phyloP scores from a whole-genome alignment of 2,888 invertebrate species.

The Macrostomum cliftonense region DNA sequence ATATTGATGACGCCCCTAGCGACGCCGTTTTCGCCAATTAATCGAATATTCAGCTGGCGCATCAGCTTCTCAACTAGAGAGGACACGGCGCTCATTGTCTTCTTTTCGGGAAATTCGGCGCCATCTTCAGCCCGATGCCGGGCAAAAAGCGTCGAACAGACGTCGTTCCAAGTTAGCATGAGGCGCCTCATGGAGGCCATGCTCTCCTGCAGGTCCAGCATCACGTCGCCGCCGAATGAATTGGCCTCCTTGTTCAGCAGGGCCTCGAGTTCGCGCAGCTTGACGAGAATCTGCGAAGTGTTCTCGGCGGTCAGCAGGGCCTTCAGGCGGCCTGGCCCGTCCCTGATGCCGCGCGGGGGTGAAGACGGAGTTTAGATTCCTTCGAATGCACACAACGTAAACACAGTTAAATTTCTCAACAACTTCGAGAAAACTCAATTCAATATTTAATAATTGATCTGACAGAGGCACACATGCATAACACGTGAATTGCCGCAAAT shows the following conservation, averaged over 20 bases:
- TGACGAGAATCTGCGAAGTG: too few relatives aligned
- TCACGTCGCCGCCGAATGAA: constrained; percentile 29
- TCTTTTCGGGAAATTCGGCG: constrained; percentile 23
- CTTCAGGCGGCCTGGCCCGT: too few relatives aligned
- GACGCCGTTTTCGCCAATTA: constrained; percentile 36
- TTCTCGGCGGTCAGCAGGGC: constrained; percentile 1
- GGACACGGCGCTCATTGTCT: constrained; percentile 20
- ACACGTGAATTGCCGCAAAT: too few relatives aligned
- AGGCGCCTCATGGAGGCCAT: constrained; percentile 21
- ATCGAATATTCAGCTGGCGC: constrained; percentile 27
- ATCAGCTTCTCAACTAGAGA: constrained; percentile 24
- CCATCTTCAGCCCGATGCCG: constrained; percentile 24
- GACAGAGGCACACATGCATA: too few relatives aligned
- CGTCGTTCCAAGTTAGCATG: constrained; percentile 33
- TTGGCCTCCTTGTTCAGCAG: constrained; percentile 23
- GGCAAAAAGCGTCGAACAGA: constrained; percentile 26
- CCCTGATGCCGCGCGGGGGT: too few relatives aligned
- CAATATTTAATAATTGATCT: too few relatives aligned
- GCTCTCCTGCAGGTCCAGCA: constrained; percentile 26
- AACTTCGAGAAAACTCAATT: too few relatives aligned
- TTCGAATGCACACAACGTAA: too few relatives aligned
- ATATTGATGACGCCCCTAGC: constrained; percentile 28
- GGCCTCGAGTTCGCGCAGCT: too few relatives aligned
- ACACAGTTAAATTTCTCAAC: too few relatives aligned
- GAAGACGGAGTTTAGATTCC: too few relatives aligned